Percentiles rank a stretch among this genome's conserved stretches.
Conservation (phyloP, 92 coral and sea anemone species). For the Micromussa lordhowensis region DNA sequence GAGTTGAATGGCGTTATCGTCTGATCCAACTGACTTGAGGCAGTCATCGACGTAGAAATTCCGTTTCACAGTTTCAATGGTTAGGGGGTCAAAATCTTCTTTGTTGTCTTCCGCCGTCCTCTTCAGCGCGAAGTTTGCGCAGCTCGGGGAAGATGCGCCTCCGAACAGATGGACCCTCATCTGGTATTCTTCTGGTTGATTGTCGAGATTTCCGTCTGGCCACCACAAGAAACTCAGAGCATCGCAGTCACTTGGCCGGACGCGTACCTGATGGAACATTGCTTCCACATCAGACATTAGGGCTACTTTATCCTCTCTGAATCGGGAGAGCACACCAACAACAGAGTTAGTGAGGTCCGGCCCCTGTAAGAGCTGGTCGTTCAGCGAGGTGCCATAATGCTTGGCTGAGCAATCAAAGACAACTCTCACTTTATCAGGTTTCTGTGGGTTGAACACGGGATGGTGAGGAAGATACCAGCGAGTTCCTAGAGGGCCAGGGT, state of each 20-base stretch:
- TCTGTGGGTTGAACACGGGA: constrained; percentile 47
- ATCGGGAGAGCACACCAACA: too few relatives aligned
- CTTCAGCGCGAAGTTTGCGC: constrained; percentile 51
- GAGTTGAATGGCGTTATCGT: constrained; percentile 41
- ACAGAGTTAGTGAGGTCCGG: constrained; percentile 13
- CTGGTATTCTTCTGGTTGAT: constrained; percentile 46
- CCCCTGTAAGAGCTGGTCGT: too few relatives aligned
- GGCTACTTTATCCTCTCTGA: constrained; percentile 10
- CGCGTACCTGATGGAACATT: constrained; percentile 49
- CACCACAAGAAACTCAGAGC: constrained; percentile 63
- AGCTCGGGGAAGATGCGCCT: constrained; percentile 26
- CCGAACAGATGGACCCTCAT: constrained; percentile 58
- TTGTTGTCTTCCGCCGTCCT: constrained; percentile 53
- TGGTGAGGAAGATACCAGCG: constrained; percentile 66
- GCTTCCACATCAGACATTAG: constrained; percentile 50
- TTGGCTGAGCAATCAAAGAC: too few relatives aligned
- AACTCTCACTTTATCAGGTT: too few relatives aligned
- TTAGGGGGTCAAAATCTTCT: constrained; percentile 27
- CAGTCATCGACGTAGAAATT: constrained; percentile 64
- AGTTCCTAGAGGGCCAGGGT: not conserved
- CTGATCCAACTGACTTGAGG: constrained; percentile 42
- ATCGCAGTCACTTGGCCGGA: constrained; percentile 33
- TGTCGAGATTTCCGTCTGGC: constrained; percentile 44
- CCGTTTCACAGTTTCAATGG: constrained; percentile 31
- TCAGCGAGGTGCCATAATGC: too few relatives aligned